Evolutionary conservation across 2,797 vertebrate genomes (phyloP), one percentile per base, ranked within the genome.

Genomic region (Chloroceryle amazona): DNA sequence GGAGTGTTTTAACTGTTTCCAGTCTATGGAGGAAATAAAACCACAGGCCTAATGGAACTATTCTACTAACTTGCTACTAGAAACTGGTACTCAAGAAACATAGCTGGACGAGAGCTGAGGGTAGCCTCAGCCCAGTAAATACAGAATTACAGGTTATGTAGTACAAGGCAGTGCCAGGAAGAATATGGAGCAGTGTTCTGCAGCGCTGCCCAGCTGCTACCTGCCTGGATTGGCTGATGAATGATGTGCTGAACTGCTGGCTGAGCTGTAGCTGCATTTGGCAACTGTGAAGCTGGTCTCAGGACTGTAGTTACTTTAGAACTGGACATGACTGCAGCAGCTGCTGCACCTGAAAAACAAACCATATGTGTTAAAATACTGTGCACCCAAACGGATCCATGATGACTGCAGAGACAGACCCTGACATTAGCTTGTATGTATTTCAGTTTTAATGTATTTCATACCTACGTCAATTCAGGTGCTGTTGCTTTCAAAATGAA

Each of bases 241-340:
- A 99, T 99, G 96, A 99, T 99, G 98, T 99, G 99, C 90, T 99
- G 99, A 33, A 99, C 99, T 11, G 98, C 98, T 74, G 99, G 98
- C 95, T 99, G 99, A 42, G 99, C 99, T 1, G 99, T 96, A 5
- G 99, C 99, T 3, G 98, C 97, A 15, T 98, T 99, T n/a, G 98
- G 98, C 97, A 98, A 83, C 93, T 98, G 98, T 1, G 99, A 99
- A 13, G 99, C 99, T 75, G 99, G 99, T 81, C 99, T 98, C 81
- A 99, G 97, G 68, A 99, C 99, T 8, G 99, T 99, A 44, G 99
- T 98, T 10, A 99, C 98, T 98, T 99, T 99, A 78, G 99, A 99
- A 95, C 99, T 99, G 75, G 99, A 99, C 99, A 99, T 99, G 81
- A 99, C 99, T 51, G 99, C 99, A 91, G 99, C 99, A 78, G 99